These are phyloP conservation scores for Hemicentrotus pulcherrimus DNA, from an alignment of 35 echinoderm and acorn worm genomes.

Conservation along the genomic window DNA sequence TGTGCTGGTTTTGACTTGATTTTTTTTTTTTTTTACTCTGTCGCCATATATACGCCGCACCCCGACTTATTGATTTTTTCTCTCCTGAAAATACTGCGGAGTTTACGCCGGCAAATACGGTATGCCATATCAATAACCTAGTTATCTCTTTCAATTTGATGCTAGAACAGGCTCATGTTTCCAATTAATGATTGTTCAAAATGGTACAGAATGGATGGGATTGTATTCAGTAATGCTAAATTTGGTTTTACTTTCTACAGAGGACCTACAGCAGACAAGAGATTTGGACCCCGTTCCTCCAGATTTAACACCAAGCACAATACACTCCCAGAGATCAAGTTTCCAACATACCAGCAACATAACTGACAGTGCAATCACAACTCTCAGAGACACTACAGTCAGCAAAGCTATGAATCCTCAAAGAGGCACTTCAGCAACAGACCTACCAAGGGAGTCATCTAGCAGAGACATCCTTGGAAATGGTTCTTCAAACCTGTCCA, in stretches of 20 bases:
- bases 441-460: conserved; percentile 26
- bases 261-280: background rate
- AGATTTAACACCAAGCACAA: conserved; percentile 18
- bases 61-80: too few relatives aligned
- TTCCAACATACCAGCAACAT: conserved; percentile 20
- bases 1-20: too few relatives aligned
- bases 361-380: background rate
- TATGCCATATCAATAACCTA: too few relatives aligned
- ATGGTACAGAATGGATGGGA: background rate
- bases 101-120: too few relatives aligned
- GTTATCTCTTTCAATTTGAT: background rate
- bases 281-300: background rate
- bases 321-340: conserved; percentile 18
- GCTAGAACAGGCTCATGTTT: background rate
- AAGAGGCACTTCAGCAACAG: conserved; percentile 4
- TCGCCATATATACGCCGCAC: too few relatives aligned
- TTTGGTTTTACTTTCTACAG: conserved; percentile 26
- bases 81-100: too few relatives aligned
- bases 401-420: conserved; percentile 31
- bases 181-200: background rate
- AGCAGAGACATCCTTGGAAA: conserved; percentile 70
- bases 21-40: too few relatives aligned
- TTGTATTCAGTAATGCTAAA: background rate
- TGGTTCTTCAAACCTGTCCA: conserved; percentile 62
- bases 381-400: conserved; percentile 12